Percentiles rank a stretch among this genome's conserved stretches.
Evolutionary conservation across 2,888 invertebrate genomes (phyloP).

Genomic region (Iphiclides podalirius): DNA sequence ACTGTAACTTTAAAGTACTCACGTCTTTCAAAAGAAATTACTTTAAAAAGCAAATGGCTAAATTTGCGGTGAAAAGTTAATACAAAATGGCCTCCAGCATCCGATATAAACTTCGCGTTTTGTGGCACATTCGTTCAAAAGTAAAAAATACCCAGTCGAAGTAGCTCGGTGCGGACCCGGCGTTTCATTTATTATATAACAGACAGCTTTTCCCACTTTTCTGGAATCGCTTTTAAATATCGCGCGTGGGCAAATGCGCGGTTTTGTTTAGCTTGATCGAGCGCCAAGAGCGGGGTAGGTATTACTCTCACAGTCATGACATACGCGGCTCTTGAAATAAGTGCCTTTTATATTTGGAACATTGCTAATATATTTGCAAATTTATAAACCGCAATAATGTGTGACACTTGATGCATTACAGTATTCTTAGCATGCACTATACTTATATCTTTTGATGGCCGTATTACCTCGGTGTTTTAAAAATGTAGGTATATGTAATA

Average conservation of each 20-base stretch:
- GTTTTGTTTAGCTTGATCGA: slow-evolving; percentile 56
- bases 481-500: no score
- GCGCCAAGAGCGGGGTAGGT: slow-evolving; percentile 49
- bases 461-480: background rate
- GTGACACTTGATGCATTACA: background rate
- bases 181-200: no score
- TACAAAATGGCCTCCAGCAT: no score
- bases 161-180: background rate
- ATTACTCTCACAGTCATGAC: slow-evolving; percentile 36
- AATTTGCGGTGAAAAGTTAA: no score
- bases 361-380: slow-evolving; percentile 16
- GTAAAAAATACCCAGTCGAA: no score
- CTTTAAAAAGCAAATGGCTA: no score
- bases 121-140: no score
- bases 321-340: slow-evolving; percentile 28
- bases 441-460: background rate
- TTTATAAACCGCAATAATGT: background rate
- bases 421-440: background rate
- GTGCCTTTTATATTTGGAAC: slow-evolving; percentile 24
- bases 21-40: no score
- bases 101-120: no score
- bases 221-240: slow-evolving; percentile 6
- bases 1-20: no score
- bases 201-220: no score
- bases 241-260: slow-evolving; percentile 10